A percentile compares a stretch with the other conserved stretches of the same genome.
phyloP scores from a whole-genome alignment of 2,113 vertebrate species.

The Zosterops lateralis region DNA sequence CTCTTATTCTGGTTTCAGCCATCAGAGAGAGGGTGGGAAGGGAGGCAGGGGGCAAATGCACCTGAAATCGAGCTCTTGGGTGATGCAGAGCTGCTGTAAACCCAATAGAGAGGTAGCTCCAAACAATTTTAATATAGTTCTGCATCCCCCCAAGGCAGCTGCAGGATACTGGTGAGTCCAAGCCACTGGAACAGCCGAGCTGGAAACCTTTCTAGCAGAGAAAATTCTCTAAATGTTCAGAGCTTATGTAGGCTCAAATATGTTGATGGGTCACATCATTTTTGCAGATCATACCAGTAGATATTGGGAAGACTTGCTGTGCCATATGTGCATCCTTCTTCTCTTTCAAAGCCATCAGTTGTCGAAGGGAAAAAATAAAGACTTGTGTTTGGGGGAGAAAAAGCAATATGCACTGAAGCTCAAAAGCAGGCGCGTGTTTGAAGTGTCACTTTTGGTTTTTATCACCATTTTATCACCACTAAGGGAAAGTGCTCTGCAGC shows the following conservation, averaged over 20 bases:
- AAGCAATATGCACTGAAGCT: constrained; percentile 7
- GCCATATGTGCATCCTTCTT: neutral
- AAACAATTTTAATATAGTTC: neutral
- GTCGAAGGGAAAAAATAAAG: neutral
- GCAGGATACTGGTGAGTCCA: neutral
- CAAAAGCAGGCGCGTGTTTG: neutral
- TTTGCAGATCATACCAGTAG: neutral
- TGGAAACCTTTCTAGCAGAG: neutral
- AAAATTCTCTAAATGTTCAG: neutral
- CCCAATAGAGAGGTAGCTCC: neutral
- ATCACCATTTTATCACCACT: constrained; percentile 57
- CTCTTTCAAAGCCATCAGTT: constrained; percentile 14
- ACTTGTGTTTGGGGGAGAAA: constrained; percentile 3
- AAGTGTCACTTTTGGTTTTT: constrained; percentile 67
- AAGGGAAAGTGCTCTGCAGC: constrained; percentile 39
- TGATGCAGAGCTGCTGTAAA: neutral
- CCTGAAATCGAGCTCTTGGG: neutral
- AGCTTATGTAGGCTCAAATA: neutral
- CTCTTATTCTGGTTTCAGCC: neutral
- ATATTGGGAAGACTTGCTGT: neutral
- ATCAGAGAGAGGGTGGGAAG: neutral
- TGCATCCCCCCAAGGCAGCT: neutral
- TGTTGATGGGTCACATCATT: neutral
- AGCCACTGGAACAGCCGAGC: neutral
- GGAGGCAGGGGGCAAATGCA: neutral